phyloP scores from a whole-genome alignment of 2,888 invertebrate species.

The Phaonia tiefii region DNA sequence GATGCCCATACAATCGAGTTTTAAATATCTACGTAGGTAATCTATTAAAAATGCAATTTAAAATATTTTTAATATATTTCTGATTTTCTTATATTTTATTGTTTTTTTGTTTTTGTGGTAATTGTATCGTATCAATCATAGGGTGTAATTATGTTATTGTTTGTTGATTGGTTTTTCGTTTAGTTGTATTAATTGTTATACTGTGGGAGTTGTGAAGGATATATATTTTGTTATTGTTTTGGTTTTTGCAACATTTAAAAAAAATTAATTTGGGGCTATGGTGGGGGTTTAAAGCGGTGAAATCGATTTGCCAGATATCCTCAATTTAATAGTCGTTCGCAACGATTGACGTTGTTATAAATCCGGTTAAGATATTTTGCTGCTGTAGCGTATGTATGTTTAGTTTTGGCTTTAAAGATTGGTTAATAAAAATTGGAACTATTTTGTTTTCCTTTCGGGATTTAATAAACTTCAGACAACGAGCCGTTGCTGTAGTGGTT shows the following conservation, averaged over 20 bases:
- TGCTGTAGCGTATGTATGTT: neutral
- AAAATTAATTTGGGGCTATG: neutral
- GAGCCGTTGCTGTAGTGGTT: conserved; percentile 2
- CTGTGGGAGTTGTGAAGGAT: too few relatives aligned
- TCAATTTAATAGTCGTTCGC: neutral
- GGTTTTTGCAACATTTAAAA: too few relatives aligned
- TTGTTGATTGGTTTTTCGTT: conserved; percentile 19
- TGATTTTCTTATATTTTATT: conserved; percentile 19
- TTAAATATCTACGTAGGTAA: too few relatives aligned
- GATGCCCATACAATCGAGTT: too few relatives aligned
- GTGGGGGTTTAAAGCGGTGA: neutral
- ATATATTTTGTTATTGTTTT: too few relatives aligned
- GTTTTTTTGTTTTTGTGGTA: conserved; percentile 1
- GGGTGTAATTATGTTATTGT: conserved; percentile 4
- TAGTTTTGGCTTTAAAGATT: conserved; percentile 39
- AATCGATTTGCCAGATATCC: neutral
- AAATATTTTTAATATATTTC: conserved; percentile 16
- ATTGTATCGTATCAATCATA: conserved; percentile 11
- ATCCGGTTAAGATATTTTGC: neutral
- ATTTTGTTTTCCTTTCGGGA: neutral
- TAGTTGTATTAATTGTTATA: conserved; percentile 19
- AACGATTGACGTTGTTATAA: neutral
- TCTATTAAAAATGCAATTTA: too few relatives aligned
- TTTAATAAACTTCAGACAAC: too few relatives aligned
- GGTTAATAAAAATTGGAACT: conserved; percentile 31